Base-by-base conservation (phyloP, 2,888 invertebrate species). In the Spialia ferax region DNA sequence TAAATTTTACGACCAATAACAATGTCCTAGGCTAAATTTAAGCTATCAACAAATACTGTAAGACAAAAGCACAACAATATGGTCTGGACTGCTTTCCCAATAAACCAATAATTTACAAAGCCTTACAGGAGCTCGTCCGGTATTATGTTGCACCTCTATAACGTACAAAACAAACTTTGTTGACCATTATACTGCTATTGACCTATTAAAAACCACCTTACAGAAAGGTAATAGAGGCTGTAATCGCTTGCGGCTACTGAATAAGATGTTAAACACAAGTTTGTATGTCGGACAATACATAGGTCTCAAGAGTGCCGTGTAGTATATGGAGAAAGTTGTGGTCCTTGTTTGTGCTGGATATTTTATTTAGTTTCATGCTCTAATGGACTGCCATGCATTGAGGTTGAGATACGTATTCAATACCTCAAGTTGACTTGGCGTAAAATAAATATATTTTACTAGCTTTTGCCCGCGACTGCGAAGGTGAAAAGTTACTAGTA, bases 61-160 rank as follows among this genome's bases (percentile, higher is more conserved):
- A 67, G 45, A 67, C 61, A 67, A 59, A 26, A 65, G 18, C 29
- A 38, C 22, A 22, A 62, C 61, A 67, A 61, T 67, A 61, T 61
- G 55, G 66, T 60, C 45, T 13, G 29, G 42, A 18, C 61, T 45
- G 38, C 54, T 69, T 72, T 32, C n/a, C 76, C 77, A 78, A 73
- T 77, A 78, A 77, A 78, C 76, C 77, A 74, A 80, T 81, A 82
- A 79, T 74, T 82, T 76, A 79, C 73, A 68, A 59, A 73, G 79
- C 69, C 74, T 80, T 80, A 80, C 71, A 73, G 75, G 74, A 74
- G 76, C 78, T 76, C 77, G 76, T 71, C 62, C 65, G 42, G 71
- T 71, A 68, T 70, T 61, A 68, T 72, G 76, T 73, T 79, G 75
- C 78, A 78, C 76, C 77, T 75, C 74, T 72, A 78, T 77, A 74